phyloP scores from a whole-genome alignment of 2,797 vertebrate species.

The Spheniscus humboldti region DNA sequence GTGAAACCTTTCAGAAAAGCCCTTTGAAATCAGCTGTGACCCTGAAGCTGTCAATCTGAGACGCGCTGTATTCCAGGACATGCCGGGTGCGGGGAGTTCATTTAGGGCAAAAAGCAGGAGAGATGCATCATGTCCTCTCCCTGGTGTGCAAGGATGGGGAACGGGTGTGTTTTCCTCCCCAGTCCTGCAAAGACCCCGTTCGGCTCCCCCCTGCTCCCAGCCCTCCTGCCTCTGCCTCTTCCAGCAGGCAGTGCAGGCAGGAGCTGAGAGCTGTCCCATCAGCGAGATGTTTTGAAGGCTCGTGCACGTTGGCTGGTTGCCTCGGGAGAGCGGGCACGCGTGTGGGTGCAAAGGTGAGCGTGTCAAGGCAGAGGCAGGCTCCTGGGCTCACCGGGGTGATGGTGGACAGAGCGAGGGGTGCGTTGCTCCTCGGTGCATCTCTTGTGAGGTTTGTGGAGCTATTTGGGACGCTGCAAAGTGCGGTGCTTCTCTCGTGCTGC shows the following conservation, averaged over 20 bases:
- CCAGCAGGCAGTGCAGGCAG: neutral
- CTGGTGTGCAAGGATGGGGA: neutral
- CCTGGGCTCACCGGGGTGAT: neutral
- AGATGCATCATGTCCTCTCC: neutral
- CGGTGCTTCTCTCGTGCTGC: accelerated
- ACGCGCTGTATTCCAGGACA: accelerated
- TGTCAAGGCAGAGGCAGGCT: neutral
- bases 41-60: neutral
- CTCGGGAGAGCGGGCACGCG: neutral
- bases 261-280: neutral
- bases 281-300: neutral
- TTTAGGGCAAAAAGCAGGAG: neutral
- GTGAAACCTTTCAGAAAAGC: neutral
- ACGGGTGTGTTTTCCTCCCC: neutral
- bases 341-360: neutral
- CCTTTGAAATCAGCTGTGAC: neutral
- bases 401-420: neutral
- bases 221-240: neutral
- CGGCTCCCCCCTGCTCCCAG: neutral
- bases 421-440: accelerated
- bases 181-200: neutral
- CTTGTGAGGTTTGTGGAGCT: neutral
- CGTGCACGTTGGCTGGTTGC: accelerated
- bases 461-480: accelerated
- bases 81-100: neutral